These are phyloP conservation scores for Gobio occitaniae DNA, from an alignment of 2,797 vertebrate species.

Conservation along the genomic window DNA sequence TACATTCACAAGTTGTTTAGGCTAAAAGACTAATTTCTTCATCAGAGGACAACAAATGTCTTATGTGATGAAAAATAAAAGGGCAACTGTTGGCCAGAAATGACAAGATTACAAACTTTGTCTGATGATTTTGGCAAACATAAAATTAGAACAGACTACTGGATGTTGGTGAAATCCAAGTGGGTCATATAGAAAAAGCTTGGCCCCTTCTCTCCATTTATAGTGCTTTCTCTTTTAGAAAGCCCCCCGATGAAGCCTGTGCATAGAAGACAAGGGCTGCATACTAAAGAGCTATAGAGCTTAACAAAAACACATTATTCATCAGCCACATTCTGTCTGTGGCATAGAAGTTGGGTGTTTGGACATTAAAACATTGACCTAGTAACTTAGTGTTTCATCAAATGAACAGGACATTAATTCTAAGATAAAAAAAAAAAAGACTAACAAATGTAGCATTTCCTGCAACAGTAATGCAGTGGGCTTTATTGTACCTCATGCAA, in stretches of 20 bases:
- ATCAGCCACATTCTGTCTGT: slow-evolving; percentile 3
- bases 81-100: not conserved
- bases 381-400: not conserved
- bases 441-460: not conserved
- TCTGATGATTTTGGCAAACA: not conserved
- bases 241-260: not conserved
- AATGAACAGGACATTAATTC: not conserved
- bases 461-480: not conserved
- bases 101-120: not conserved
- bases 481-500: not conserved
- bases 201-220: slow-evolving; percentile 4
- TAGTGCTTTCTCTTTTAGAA: slow-evolving; percentile 22
- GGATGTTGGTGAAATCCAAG: not conserved
- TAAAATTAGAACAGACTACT: not conserved
- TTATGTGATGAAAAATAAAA: not conserved
- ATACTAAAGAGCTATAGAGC: slow-evolving; percentile 38
- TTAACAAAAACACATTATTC: slow-evolving; percentile 25
- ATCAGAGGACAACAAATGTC: not conserved
- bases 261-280: slow-evolving; percentile 12
- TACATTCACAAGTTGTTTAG: not conserved
- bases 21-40: not conserved
- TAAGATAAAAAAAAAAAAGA: not conserved
- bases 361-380: not conserved
- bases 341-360: not conserved
- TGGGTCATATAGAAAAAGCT: slow-evolving; percentile 14